phyloP scores from a whole-genome alignment of 2,888 invertebrate genomes.

The Caenorhabditis sulstoni region DNA sequence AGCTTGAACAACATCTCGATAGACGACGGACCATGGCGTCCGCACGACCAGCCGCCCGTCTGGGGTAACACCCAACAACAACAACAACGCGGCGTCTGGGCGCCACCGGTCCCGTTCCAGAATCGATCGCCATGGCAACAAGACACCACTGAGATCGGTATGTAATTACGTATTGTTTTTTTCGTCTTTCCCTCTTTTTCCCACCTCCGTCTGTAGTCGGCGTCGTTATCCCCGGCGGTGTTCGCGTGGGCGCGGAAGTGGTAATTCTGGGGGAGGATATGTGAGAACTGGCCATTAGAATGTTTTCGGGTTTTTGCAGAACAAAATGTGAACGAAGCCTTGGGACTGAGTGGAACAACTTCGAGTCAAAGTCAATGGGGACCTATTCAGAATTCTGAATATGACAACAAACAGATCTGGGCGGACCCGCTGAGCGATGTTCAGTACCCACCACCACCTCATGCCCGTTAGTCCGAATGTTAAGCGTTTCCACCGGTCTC shows the following conservation, averaged over 20 bases:
- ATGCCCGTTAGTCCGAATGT: slow-evolving; percentile 28
- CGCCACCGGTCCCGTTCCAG: slow-evolving; percentile 46
- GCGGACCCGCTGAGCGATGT: slow-evolving; percentile 49
- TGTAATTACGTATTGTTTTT: not conserved
- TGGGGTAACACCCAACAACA: slow-evolving; percentile 48
- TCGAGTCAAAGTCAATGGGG: slow-evolving; percentile 56
- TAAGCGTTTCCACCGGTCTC: too few species aligned
- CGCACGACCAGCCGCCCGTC: slow-evolving; percentile 60
- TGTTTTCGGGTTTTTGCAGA: slow-evolving; percentile 28
- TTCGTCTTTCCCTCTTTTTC: not conserved
- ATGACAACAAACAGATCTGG: slow-evolving; percentile 61
- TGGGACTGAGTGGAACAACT: slow-evolving; percentile 47
- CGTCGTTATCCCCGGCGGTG: too few species aligned
- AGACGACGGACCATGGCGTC: slow-evolving; percentile 68
- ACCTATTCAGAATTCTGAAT: slow-evolving; percentile 52
- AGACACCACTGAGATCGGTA: slow-evolving; percentile 37
- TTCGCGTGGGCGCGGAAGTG: not conserved
- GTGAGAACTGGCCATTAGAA: not conserved
- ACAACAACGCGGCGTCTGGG: slow-evolving; percentile 40
- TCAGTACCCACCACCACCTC: slow-evolving; percentile 41
- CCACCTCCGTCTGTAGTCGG: too few species aligned
- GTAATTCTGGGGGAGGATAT: not conserved
- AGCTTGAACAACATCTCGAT: slow-evolving; percentile 65
- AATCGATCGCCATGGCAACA: slow-evolving; percentile 48
- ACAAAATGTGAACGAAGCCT: slow-evolving; percentile 47